Percentiles rank a stretch among this genome's conserved stretches.
These are phyloP conservation scores for Capitella teleta DNA, from an alignment of 1,140 invertebrate genomes.

Conservation along the genomic window DNA sequence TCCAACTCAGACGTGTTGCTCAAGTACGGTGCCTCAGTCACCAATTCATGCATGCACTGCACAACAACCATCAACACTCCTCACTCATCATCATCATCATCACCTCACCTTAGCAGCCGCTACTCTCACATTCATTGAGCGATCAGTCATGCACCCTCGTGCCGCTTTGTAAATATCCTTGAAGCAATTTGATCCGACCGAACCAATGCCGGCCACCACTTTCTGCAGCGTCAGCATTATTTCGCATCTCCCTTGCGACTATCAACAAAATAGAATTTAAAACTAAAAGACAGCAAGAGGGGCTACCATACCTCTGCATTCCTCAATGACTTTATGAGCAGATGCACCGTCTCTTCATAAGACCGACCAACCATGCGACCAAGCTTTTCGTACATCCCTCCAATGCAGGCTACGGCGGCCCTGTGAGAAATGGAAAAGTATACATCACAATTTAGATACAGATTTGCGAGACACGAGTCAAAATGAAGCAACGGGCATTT, in stretches of 20 bases:
- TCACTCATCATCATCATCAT: neutral
- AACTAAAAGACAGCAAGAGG: too few relatives aligned
- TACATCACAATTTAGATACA: too few relatives aligned
- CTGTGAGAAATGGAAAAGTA: conserved; percentile 45
- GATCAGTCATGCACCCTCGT: conserved; percentile 70
- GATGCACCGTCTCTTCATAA: conserved; percentile 92
- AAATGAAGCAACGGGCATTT: neutral
- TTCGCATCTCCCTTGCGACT: conserved; percentile 86
- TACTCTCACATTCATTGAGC: conserved; percentile 79
- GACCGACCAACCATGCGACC: conserved; percentile 96
- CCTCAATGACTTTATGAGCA: conserved; percentile 78
- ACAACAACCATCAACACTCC: conserved; percentile 3
- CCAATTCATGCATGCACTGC: conserved; percentile 75
- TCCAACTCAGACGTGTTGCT: conserved; percentile 76
- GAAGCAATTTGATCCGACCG: conserved; percentile 71
- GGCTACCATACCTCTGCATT: conserved; percentile 65
- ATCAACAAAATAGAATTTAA: conserved; percentile 18
- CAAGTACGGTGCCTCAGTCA: conserved; percentile 76
- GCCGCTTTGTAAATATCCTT: conserved; percentile 87
- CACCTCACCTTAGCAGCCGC: conserved; percentile 63
- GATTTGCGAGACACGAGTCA: conserved; percentile 15
- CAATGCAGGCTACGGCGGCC: conserved; percentile 90
- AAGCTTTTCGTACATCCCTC: conserved; percentile 93
- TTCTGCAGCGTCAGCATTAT: conserved; percentile 94
- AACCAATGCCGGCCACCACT: conserved; percentile 70